Evolutionary conservation across 2,888 invertebrate species (phyloP), one percentile per base, ranked within the genome.

Genomic region (Antitype chi): DNA sequence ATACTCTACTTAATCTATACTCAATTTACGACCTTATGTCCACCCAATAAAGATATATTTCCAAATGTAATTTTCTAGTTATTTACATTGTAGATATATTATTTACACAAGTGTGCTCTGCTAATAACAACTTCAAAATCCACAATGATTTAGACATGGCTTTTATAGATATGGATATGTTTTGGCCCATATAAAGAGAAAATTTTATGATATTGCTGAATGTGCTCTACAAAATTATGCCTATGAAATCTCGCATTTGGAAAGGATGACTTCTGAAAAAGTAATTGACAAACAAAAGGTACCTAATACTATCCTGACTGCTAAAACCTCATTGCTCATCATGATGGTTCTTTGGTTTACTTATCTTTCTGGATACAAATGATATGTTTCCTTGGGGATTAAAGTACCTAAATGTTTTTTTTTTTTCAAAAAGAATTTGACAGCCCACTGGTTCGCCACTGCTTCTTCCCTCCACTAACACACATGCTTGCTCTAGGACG

Each of bases 21-120:
- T 43, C 49, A 49, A 76, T 72, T 82, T 59, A 23, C 25, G 52
- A 78, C 78, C 64, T 70, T 81, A 78, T 59, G 0, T 3, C 8
- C 5, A 38, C 4, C 1, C 0, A 0, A 0, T 8, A 59, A 60
- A 78, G 70, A 68, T 52, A 60, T 17, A 53, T 62, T 73, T 64
- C 84, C 49, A 28, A 66, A 55, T 53, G 60, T 38, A 49, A 63
- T 60, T 38, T 15, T 52, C 20, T 4, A 32, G 28, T 69, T 81
- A 83, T 78, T 77, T 76, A 76, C 62, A 75, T 67, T 78, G 78
- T 76, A 82, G 71, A 57, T 74, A 82, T 78, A 78, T 71, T 83
- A 85, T 90, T 90, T 86, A 78, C 68, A 78, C 91, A 91, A 86
- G 88, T 91, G 90, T 76, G 57, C 55, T 38, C 63, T 74, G 78